Conservation (phyloP, 2,888 invertebrate genomes). For the Dusona sp. region DNA sequence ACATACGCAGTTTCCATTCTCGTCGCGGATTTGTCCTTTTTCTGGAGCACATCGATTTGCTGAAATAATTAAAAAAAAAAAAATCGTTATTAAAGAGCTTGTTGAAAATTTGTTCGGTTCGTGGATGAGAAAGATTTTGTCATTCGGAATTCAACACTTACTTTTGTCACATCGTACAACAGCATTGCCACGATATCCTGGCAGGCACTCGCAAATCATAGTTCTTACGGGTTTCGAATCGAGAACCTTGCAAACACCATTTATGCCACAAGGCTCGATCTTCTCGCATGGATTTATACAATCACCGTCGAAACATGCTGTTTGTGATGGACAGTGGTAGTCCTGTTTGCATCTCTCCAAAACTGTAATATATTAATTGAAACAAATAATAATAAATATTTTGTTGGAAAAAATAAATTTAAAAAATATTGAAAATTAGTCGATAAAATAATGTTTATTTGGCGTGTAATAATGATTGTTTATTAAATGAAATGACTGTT, state of each 20-base stretch:
- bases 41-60: conserved; percentile 88
- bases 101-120: not conserved
- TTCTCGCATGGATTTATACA: conserved; percentile 94
- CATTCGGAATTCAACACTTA: conserved; percentile 84
- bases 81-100: not conserved
- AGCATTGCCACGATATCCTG: conserved; percentile 95
- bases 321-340: conserved; percentile 92
- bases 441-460: not conserved
- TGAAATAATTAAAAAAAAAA: conserved; percentile 72
- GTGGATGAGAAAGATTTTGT: not conserved
- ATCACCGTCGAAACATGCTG: conserved; percentile 92
- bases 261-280: conserved; percentile 92
- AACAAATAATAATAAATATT: not conserved
- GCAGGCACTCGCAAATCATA: conserved; percentile 94
- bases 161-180: conserved; percentile 93
- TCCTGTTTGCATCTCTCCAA: conserved; percentile 91
- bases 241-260: conserved; percentile 91
- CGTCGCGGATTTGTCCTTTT: conserved; percentile 89
- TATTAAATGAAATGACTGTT: not conserved
- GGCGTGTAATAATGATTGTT: not conserved
- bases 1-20: conserved; percentile 90
- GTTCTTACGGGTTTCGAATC: conserved; percentile 94
- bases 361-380: conserved; percentile 74
- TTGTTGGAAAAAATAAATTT: not conserved
- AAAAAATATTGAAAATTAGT: not conserved